A percentile compares a stretch with the other conserved stretches of the same genome.
phyloP scores from a whole-genome alignment of 2,888 invertebrate species.

The Cantharis rufa region DNA sequence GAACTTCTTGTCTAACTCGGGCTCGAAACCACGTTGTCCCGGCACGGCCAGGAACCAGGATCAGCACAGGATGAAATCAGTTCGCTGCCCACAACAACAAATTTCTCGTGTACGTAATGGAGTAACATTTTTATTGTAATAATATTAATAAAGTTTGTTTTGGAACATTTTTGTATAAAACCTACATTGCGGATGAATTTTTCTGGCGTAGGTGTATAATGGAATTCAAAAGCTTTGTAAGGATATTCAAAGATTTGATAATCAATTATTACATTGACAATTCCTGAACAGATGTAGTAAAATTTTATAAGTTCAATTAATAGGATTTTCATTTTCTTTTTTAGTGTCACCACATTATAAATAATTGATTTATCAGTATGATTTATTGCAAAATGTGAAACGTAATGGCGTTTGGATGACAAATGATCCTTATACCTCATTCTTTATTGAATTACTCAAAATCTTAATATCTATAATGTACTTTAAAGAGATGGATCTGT shows the following conservation, averaged over 20 bases:
- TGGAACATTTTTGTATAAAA: neutral
- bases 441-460: neutral
- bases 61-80: neutral
- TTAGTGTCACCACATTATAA: neutral
- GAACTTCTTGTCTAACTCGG: neutral
- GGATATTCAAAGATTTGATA: neutral
- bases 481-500: neutral
- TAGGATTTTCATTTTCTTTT: neutral
- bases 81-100: neutral
- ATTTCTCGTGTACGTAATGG: neutral
- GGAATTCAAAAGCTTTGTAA: neutral
- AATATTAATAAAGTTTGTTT: too few species aligned
- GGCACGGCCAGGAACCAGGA: neutral
- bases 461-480: neutral
- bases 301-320: neutral
- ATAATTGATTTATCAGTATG: neutral
- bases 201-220: neutral
- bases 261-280: neutral
- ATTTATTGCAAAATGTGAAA: neutral
- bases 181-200: neutral
- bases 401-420: neutral
- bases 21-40: neutral
- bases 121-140: too few species aligned
- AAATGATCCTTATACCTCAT: neutral
- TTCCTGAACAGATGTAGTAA: neutral